Evolutionary conservation across 2,113 vertebrate genomes (phyloP).

Genomic region (Hucho hucho): DNA sequence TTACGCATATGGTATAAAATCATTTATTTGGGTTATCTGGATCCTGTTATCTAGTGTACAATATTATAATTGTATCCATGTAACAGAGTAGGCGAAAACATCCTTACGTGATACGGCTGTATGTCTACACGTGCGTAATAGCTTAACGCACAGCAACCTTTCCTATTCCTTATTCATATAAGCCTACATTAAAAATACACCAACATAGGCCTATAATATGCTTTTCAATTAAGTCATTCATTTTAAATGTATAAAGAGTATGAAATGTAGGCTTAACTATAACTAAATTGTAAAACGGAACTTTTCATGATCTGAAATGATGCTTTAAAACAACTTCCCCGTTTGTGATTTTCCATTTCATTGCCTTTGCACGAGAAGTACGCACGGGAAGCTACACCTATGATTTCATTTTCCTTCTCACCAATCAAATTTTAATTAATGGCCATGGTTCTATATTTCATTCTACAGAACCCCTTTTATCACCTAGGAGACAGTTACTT

Average conservation of each 20-base stretch:
- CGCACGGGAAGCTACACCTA: neutral
- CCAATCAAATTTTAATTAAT: neutral
- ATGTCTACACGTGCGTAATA: neutral
- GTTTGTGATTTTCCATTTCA: neutral
- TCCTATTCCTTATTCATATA: slow-evolving; percentile 14
- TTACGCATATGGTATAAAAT: no score
- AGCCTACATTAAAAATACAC: neutral
- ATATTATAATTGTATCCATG: neutral
- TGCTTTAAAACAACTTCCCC: no score
- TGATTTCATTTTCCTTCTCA: neutral
- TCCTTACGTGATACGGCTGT: neutral
- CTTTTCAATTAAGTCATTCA: neutral
- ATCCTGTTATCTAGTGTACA: neutral
- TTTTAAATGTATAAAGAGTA: neutral
- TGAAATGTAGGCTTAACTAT: neutral
- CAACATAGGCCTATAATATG: neutral
- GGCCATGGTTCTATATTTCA: neutral
- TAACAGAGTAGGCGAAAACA: neutral
- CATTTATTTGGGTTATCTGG: neutral
- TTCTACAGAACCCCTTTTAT: neutral
- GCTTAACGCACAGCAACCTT: slow-evolving; percentile 3
- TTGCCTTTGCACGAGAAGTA: neutral
- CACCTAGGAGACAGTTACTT: no score
- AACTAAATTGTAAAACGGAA: no score
- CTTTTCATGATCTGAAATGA: no score